Percentiles rank a stretch among this genome's conserved stretches.
phyloP scores from a whole-genome alignment of 2,888 invertebrate genomes.

The Sinotaia quadrata region DNA sequence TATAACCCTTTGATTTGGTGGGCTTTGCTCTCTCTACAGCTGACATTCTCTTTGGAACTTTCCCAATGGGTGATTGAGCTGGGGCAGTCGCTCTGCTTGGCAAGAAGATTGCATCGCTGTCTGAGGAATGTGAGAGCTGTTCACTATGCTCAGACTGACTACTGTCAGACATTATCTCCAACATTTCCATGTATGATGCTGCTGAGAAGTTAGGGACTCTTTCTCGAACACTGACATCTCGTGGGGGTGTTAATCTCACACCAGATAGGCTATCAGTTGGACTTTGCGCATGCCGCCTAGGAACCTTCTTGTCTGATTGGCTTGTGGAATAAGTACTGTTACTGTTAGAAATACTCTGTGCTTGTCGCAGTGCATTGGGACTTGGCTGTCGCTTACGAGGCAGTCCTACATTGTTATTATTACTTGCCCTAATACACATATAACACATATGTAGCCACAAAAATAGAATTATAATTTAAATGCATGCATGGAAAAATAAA shows the following conservation, averaged over 20 bases:
- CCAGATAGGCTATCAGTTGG: conserved; percentile 7
- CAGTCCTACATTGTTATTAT: background rate
- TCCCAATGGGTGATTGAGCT: background rate
- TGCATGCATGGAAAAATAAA: no score
- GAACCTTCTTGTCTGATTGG: conserved; percentile 20
- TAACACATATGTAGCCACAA: no score
- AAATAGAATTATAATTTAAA: no score
- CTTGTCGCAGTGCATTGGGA: background rate
- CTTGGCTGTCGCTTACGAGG: conserved; percentile 13
- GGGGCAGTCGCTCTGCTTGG: background rate
- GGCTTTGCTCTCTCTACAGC: conserved; percentile 53
- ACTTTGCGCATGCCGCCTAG: background rate
- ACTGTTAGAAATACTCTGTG: background rate
- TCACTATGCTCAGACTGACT: conserved; percentile 43
- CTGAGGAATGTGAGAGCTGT: conserved; percentile 18
- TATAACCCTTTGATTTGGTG: conserved; percentile 57
- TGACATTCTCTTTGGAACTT: conserved; percentile 33
- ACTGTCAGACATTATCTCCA: conserved; percentile 36
- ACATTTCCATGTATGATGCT: conserved; percentile 39
- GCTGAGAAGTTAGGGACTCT: conserved; percentile 43
- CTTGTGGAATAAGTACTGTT: background rate
- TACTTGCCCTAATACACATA: no score
- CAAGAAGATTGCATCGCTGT: background rate
- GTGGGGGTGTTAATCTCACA: conserved; percentile 32
- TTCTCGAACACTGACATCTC: conserved; percentile 38